phyloP scores from a whole-genome alignment of 2,888 invertebrate species.

The Urechis unicinctus region DNA sequence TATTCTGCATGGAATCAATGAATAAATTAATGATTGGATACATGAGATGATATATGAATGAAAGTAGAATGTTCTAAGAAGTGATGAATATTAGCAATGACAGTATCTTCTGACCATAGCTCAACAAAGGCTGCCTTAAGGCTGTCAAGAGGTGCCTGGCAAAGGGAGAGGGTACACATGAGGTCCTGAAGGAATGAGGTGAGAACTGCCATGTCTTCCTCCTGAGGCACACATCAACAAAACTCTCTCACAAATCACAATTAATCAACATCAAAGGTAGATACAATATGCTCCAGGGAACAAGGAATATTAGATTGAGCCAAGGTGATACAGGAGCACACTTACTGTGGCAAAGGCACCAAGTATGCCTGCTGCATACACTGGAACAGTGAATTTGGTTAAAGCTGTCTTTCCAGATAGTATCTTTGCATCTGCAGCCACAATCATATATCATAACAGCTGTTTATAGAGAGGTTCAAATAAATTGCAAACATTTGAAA shows the following conservation, averaged over 20 bases:
- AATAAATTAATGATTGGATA: too few relatives aligned
- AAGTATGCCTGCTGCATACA: conserved; percentile 49
- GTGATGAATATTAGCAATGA: too few relatives aligned
- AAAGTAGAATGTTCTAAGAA: too few relatives aligned
- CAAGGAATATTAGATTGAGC: neutral
- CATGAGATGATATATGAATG: too few relatives aligned
- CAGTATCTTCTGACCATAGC: conserved; percentile 31
- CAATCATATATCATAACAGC: too few relatives aligned
- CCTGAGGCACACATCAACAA: conserved; percentile 25
- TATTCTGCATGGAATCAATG: too few relatives aligned
- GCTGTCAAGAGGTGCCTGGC: conserved; percentile 54
- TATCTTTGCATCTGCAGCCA: neutral
- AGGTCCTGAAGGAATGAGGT: conserved; percentile 45
- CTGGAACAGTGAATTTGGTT: conserved; percentile 45
- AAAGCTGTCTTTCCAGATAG: conserved; percentile 20
- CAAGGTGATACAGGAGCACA: too few relatives aligned
- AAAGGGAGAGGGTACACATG: conserved; percentile 54
- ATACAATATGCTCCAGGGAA: too few relatives aligned
- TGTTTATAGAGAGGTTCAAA: too few relatives aligned
- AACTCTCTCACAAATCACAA: neutral
- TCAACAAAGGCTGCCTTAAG: conserved; percentile 42
- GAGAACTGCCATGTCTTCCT: conserved; percentile 41
- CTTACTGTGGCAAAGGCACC: conserved; percentile 44
- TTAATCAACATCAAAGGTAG: neutral
- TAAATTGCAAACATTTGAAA: neutral